phyloP scores from a whole-genome alignment of 2,888 invertebrate species.

The Odontocolon sp. region DNA sequence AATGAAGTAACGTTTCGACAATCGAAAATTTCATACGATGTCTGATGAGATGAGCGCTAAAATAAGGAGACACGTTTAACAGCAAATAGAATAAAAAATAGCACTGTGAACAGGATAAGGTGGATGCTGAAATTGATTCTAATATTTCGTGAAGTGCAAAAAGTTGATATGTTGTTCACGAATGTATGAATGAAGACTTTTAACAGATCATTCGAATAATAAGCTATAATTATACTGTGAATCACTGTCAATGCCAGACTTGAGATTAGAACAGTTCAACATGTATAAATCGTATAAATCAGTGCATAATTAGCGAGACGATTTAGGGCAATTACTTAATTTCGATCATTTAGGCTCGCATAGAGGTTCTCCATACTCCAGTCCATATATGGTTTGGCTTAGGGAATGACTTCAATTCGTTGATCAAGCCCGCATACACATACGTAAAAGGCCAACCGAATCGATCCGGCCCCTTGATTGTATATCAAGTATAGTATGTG shows the following conservation, averaged over 20 bases:
- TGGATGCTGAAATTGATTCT: too few species aligned
- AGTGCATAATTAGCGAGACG: slow-evolving; percentile 31
- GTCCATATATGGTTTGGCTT: slow-evolving; percentile 38
- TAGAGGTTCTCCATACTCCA: not conserved
- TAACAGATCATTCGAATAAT: not conserved
- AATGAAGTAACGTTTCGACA: too few species aligned
- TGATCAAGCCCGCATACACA: slow-evolving; percentile 67
- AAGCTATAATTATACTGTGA: slow-evolving; percentile 13
- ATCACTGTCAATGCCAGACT: not conserved
- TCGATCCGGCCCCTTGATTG: slow-evolving; percentile 66
- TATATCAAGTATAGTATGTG: slow-evolving; percentile 5
- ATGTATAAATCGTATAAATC: slow-evolving; percentile 46
- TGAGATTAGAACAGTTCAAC: not conserved
- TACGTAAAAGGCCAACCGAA: slow-evolving; percentile 64
- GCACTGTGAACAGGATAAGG: too few species aligned
- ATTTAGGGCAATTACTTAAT: slow-evolving; percentile 38
- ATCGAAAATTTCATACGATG: not conserved
- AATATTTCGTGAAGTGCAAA: too few species aligned
- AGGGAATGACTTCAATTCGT: slow-evolving; percentile 61
- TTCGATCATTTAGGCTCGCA: slow-evolving; percentile 36
- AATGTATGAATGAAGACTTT: not conserved
- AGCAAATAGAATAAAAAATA: too few species aligned
- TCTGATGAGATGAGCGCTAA: too few species aligned
- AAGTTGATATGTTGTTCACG: not conserved
- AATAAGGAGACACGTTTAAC: too few species aligned